A percentile compares a stretch with the other conserved stretches of the same genome.
These are phyloP conservation scores for Platalea minor DNA, from an alignment of 2,797 vertebrate species.

Conservation along the genomic window DNA sequence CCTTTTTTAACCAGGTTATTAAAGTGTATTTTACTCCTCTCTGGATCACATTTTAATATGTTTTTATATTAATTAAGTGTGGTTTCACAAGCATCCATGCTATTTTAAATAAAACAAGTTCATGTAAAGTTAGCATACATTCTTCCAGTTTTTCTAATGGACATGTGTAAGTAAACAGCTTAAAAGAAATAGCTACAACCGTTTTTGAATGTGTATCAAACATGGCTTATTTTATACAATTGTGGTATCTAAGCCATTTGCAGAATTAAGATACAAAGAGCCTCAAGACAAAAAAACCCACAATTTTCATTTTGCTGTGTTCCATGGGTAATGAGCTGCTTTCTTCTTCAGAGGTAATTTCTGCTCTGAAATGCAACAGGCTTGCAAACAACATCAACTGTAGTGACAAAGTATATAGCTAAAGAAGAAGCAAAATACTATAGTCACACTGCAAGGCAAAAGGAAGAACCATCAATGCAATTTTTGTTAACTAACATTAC, in stretches of 20 bases:
- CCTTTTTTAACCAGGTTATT: not conserved
- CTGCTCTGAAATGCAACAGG: not conserved
- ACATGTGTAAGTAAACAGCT: not conserved
- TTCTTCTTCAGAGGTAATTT: not conserved
- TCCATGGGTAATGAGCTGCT: not conserved
- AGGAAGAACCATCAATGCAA: not conserved
- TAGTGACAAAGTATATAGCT: not conserved
- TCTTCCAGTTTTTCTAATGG: not conserved
- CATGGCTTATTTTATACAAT: not conserved
- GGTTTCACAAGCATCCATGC: not conserved
- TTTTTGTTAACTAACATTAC: not conserved
- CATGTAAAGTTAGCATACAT: not conserved
- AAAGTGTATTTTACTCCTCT: not conserved
- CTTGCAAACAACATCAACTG: not conserved
- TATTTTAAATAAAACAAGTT: not conserved
- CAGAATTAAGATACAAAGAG: not conserved
- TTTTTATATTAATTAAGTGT: not conserved
- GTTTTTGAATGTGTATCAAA: not conserved
- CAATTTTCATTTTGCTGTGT: not conserved
- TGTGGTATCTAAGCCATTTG: not conserved
- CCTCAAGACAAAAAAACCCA: not conserved
- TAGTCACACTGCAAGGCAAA: not conserved
- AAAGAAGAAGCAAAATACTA: not conserved
- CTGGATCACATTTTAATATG: not conserved
- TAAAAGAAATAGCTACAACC: not conserved